Base-by-base conservation (phyloP, 1,140 invertebrate species). In the Ostrea edulis region DNA sequence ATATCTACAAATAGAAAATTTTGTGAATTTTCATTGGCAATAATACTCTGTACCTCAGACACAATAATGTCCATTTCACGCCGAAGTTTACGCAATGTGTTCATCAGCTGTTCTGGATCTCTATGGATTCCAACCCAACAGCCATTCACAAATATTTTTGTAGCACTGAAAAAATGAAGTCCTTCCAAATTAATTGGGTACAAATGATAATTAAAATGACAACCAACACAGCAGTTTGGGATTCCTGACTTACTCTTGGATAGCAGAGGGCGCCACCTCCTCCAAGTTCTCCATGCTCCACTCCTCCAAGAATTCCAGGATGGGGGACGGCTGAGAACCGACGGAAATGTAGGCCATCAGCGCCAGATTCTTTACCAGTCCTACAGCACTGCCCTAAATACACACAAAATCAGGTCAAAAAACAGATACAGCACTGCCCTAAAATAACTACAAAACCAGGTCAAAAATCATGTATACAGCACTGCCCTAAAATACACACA, bases 211-310 rank as follows among this genome's bases (percentile, higher is more conserved):
- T 44, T 44, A 44, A 44, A 1, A 44, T 1, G 5, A n/a, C 7
- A 14, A 62, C 58, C 58, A 62, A 14, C 35, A 2, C 35, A 44
- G 35, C 35, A 5, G 35, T 2, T n/a, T 44, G 35, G 35, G 5
- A 5, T 44, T 5, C 1, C 35, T 44, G 35, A 90, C 92, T 92
- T 94, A 96, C 94, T 99, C 98, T 20, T 97, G 97, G 93, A 99
- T 99, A 2, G 98, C 98, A 54, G 98, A 98, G 0, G 98, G 98
- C 0, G 98, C 98, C 92, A 99, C 99, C 96, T 99, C 98, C 96
- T 99, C 99, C 77, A 99, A 96, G 95, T 99, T 99, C 95, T 99
- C 99, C 99, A 99, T 99, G 86, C 98, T 99, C 99, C 99, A 99
- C 95, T 99, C 99, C 94, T 99, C 99, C 96, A 99, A 98, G 96